These are phyloP conservation scores for Ciconia maguari DNA, from an alignment of 2,113 vertebrate species.

Conservation along the genomic window DNA sequence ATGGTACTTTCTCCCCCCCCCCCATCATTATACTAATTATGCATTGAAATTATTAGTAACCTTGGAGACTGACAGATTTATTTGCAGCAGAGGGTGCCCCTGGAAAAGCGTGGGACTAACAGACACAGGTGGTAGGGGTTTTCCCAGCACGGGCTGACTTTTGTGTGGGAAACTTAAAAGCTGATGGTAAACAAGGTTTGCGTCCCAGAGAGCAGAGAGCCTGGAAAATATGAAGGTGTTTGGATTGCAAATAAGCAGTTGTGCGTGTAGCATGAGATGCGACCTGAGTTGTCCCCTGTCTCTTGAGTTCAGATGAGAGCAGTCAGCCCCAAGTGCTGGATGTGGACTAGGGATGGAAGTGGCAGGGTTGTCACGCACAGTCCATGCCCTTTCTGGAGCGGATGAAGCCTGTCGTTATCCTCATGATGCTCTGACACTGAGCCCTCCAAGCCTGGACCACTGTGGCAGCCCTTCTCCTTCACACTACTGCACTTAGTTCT, in stretches of 20 bases:
- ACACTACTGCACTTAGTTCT: not conserved
- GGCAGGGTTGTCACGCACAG: not conserved
- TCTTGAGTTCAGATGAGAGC: not conserved
- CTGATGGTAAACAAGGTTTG: not conserved
- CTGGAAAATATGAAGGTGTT: accelerated
- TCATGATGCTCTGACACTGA: not conserved
- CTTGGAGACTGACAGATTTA: not conserved
- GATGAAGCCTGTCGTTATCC: not conserved
- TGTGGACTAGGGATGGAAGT: not conserved
- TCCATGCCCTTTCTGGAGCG: not conserved
- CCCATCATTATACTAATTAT: not conserved
- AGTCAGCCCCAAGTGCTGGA: not conserved
- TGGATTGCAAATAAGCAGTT: not conserved
- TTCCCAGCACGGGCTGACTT: not conserved
- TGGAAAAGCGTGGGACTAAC: not conserved
- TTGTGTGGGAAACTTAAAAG: not conserved
- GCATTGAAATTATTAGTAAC: not conserved
- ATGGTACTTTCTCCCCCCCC: not conserved
- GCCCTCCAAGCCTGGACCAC: not conserved
- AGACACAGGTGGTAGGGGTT: not conserved
- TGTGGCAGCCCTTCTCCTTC: not conserved
- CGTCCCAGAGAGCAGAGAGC: not conserved
- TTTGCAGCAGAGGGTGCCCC: not conserved
- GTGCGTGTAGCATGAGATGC: accelerated
- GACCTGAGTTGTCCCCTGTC: not conserved